Conservation (phyloP, 1,140 invertebrate species). For the Drosophila jambulina region DNA sequence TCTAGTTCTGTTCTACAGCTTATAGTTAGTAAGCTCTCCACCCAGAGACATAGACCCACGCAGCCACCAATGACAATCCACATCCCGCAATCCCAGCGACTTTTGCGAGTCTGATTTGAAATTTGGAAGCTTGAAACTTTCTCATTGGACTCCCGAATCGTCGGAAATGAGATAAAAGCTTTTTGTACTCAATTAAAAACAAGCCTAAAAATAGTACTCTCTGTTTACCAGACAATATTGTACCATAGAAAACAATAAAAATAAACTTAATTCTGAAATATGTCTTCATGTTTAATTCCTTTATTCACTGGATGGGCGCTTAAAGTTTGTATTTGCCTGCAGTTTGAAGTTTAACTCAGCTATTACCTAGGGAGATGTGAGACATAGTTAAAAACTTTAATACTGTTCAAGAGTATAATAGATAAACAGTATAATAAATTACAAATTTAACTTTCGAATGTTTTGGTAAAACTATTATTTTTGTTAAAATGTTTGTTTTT, state of each 20-base stretch:
- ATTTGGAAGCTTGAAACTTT: constrained; percentile 45
- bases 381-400: not conserved
- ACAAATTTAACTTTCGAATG: no score
- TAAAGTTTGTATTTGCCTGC: no score
- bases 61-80: constrained; percentile 42
- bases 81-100: constrained; percentile 27
- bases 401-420: no score
- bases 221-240: constrained; percentile 28
- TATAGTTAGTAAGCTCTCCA: constrained; percentile 50
- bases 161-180: constrained; percentile 52
- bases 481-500: no score
- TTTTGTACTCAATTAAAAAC: constrained; percentile 30
- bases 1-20: constrained; percentile 65
- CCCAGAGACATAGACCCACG: constrained; percentile 35
- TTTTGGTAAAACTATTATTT: no score
- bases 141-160: constrained; percentile 85
- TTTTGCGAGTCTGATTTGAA: constrained; percentile 85
- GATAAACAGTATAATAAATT: no score
- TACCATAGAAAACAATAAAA: constrained; percentile 47
- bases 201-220: constrained; percentile 32
- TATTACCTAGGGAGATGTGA: not conserved
- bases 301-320: not conserved
- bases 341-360: not conserved
- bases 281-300: not conserved
- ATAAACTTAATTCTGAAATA: constrained; percentile 38